phyloP scores from a whole-genome alignment of 2,113 vertebrate genomes.

The Delphinus delphis region DNA sequence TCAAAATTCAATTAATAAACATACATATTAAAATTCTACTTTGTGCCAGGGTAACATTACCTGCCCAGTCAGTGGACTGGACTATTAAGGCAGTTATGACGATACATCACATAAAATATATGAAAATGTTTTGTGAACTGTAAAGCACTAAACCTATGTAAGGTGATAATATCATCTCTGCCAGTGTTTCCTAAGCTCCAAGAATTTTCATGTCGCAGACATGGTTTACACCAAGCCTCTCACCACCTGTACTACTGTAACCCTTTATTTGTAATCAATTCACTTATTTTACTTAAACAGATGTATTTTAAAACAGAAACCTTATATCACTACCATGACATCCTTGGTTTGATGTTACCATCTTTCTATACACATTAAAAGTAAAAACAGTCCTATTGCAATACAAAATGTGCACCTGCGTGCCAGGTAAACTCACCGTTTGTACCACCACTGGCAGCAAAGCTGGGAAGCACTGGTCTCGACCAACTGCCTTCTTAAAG shows the following conservation, averaged over 20 bases:
- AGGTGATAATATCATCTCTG: background rate
- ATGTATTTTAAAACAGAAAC: background rate
- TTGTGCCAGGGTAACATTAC: background rate
- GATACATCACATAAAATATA: background rate
- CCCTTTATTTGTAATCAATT: background rate
- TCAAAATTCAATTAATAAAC: background rate
- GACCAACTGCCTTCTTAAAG: background rate
- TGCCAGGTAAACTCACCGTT: fast-evolving
- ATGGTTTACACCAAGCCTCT: fast-evolving
- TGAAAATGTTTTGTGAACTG: background rate
- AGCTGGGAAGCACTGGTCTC: background rate
- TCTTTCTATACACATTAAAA: background rate
- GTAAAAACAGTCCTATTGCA: fast-evolving
- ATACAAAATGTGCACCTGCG: background rate
- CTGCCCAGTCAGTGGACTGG: background rate
- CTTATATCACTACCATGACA: too few relatives aligned
- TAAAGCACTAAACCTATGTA: background rate
- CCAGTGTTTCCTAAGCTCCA: background rate
- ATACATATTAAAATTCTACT: background rate
- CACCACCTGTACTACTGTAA: too few relatives aligned
- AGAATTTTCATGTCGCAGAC: background rate
- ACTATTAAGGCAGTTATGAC: too few relatives aligned
- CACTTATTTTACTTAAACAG: background rate
- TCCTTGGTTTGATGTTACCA: background rate
- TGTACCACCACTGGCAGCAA: background rate